Conservation (phyloP, 37 sponge, comb jelly and placozoan species). For the Dysidea cf. avara region DNA sequence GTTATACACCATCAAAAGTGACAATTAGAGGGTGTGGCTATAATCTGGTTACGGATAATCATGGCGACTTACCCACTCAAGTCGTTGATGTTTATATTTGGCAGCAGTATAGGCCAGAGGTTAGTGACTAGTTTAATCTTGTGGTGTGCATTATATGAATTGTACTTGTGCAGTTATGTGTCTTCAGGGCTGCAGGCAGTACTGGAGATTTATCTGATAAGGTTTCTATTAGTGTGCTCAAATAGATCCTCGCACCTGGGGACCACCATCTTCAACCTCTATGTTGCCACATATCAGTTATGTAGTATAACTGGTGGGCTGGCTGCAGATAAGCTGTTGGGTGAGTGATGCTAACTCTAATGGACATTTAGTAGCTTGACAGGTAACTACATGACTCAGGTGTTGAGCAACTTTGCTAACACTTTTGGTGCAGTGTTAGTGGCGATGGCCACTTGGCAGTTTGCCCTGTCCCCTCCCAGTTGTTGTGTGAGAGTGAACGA, state of each 20-base stretch:
- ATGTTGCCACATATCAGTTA: conserved; percentile 43
- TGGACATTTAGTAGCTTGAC: neutral
- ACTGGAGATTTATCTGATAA: conserved; percentile 62
- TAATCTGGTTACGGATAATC: too few relatives aligned
- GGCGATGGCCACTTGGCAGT: conserved; percentile 66
- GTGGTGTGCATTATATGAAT: neutral
- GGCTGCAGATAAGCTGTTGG: conserved; percentile 60
- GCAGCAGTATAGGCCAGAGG: conserved; percentile 48
- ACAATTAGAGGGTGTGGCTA: too few relatives aligned
- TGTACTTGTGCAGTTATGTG: conserved; percentile 27
- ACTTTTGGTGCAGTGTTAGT: conserved; percentile 24
- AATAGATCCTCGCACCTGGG: conserved; percentile 3
- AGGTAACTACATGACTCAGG: conserved; percentile 69
- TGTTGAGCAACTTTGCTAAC: conserved; percentile 12
- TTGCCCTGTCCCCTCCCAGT: conserved; percentile 23
- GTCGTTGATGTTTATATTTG: conserved; percentile 40
- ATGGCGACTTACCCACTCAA: too few relatives aligned
- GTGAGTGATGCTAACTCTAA: conserved; percentile 1
- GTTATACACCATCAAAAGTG: too few relatives aligned
- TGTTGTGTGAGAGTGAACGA: conserved; percentile 18
- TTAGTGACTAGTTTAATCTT: neutral
- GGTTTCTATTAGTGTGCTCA: conserved; percentile 49
- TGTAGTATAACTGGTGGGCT: conserved; percentile 56
- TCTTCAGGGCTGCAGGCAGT: conserved; percentile 57
- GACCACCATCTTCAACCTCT: conserved; percentile 50